phyloP scores from a whole-genome alignment of 2,113 vertebrate species.

The Poeciliopsis turrubarensis region DNA sequence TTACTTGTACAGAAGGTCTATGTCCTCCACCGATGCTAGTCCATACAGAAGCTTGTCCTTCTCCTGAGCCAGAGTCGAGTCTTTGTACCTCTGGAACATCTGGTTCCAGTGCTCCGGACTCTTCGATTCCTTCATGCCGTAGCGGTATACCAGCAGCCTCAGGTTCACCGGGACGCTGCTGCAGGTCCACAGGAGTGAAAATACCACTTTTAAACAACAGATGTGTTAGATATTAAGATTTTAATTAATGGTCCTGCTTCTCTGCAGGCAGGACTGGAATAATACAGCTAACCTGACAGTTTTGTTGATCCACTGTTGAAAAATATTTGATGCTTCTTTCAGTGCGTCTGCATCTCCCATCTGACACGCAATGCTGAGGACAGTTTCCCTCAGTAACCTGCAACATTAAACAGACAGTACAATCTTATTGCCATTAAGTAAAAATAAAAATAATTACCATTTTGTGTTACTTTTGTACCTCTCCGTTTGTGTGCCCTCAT shows the following conservation, averaged over 20 bases:
- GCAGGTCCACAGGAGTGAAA: slow-evolving; percentile 18
- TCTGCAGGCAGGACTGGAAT: neutral
- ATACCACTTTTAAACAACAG: neutral
- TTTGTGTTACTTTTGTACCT: slow-evolving; percentile 58
- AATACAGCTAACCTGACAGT: slow-evolving; percentile 51
- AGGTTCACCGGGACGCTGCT: slow-evolving; percentile 86
- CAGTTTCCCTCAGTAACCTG: slow-evolving; percentile 88
- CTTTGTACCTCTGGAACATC: slow-evolving; percentile 85
- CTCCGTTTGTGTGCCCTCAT: slow-evolving; percentile 74
- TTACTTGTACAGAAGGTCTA: slow-evolving; percentile 86
- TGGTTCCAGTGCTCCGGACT: slow-evolving; percentile 81
- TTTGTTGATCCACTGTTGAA: slow-evolving; percentile 81
- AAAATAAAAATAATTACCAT: neutral
- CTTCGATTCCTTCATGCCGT: slow-evolving; percentile 91
- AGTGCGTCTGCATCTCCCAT: slow-evolving; percentile 81
- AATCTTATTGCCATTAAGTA: neutral
- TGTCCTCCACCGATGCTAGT: slow-evolving; percentile 86
- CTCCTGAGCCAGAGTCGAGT: slow-evolving; percentile 88
- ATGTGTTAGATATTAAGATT: neutral
- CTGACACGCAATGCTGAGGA: slow-evolving; percentile 87
- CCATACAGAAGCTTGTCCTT: slow-evolving; percentile 96
- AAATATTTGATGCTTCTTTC: slow-evolving; percentile 74
- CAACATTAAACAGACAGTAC: neutral
- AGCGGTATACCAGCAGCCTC: slow-evolving; percentile 89
- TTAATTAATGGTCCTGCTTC: neutral